Evolutionary conservation across 30 jellyfish, hydroid and myxozoan species (phyloP).

Genomic region (Chrysaora quinquecirrha): DNA sequence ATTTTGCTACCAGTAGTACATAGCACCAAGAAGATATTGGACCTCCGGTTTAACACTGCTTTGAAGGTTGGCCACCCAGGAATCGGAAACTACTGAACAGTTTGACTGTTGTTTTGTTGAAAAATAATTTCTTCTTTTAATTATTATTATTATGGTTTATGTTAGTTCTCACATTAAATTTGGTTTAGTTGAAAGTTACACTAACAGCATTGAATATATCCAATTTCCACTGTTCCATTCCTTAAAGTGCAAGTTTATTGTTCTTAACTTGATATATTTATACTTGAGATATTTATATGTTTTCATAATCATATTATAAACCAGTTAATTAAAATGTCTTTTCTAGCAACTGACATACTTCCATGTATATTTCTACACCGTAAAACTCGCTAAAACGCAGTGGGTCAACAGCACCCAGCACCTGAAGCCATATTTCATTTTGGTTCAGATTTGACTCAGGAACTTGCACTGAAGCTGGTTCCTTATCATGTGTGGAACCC

Average conservation of each 20-base stretch:
- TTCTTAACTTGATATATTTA: too few relatives aligned
- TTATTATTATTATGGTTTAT: neutral
- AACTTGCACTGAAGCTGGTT: neutral
- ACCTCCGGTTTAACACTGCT: conserved; percentile 10
- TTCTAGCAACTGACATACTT: neutral
- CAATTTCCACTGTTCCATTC: neutral
- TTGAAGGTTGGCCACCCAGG: conserved; percentile 31
- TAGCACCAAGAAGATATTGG: conserved; percentile 14
- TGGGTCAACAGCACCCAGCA: neutral
- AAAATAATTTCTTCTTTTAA: neutral
- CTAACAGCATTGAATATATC: neutral
- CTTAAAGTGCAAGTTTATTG: neutral
- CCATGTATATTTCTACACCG: neutral
- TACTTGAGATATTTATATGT: too few relatives aligned
- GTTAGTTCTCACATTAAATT: neutral
- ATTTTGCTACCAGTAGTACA: conserved; percentile 29
- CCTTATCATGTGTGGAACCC: neutral
- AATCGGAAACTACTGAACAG: conserved; percentile 1
- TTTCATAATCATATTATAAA: neutral
- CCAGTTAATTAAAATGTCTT: neutral
- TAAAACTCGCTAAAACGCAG: neutral
- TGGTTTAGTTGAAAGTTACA: neutral
- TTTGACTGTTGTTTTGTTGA: neutral
- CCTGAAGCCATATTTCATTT: neutral
- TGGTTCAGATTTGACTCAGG: neutral